Evolutionary conservation across 2,797 vertebrate species (phyloP).

Genomic region (Pangasius djambal): DNA sequence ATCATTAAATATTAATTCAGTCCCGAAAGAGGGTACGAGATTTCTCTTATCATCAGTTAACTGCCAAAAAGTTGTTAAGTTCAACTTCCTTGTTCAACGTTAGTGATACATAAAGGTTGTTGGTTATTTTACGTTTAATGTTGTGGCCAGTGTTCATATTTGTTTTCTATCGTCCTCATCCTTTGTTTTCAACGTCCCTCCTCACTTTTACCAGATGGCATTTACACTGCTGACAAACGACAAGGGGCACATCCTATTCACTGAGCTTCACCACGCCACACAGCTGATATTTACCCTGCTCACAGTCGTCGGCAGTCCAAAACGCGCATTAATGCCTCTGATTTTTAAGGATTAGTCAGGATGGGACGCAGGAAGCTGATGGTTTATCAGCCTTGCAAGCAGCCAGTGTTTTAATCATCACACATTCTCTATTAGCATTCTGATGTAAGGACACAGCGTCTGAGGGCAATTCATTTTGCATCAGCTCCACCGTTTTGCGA

Average conservation of each 20-base stretch:
- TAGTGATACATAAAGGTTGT: not conserved
- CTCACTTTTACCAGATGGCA: not conserved
- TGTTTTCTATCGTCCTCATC: not conserved
- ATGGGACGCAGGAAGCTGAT: not conserved
- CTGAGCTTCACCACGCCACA: not conserved
- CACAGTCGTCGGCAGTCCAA: no score
- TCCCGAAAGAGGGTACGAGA: not conserved
- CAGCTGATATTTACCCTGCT: constrained; percentile 22
- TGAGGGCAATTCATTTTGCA: constrained; percentile 23
- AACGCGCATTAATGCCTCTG: not conserved
- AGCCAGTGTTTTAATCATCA: not conserved
- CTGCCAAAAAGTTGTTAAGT: not conserved
- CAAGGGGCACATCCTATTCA: not conserved
- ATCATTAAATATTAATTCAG: not conserved
- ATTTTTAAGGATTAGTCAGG: not conserved
- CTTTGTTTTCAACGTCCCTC: not conserved
- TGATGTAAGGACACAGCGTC: constrained; percentile 29
- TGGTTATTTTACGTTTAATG: not conserved
- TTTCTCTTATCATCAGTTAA: not conserved
- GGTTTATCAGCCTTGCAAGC: not conserved
- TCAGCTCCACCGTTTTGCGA: not conserved
- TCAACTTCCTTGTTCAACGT: not conserved
- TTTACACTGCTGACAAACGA: not conserved
- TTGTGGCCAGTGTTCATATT: not conserved
- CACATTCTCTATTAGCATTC: not conserved